phyloP scores from a whole-genome alignment of 2,888 invertebrate genomes.

The Notocelia uddmanniana region DNA sequence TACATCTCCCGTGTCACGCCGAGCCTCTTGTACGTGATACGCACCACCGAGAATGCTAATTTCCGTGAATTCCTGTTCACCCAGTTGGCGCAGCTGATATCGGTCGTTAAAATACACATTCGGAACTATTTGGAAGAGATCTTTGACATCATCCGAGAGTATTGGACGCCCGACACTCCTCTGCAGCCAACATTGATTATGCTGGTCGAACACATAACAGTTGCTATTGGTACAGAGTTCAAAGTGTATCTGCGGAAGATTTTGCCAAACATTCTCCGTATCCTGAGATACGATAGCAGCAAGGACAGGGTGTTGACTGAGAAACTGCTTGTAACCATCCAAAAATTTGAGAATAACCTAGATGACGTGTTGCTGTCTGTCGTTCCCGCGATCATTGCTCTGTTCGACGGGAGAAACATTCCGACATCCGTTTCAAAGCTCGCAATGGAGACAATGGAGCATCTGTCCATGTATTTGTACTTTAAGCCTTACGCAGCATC shows the following conservation, averaged over 20 bases:
- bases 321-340: slow-evolving; percentile 93
- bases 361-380: slow-evolving; percentile 98
- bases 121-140: slow-evolving; percentile 98
- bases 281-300: slow-evolving; percentile 95
- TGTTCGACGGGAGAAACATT: slow-evolving; percentile 95
- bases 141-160: slow-evolving; percentile 96
- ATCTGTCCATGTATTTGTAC: slow-evolving; percentile 94
- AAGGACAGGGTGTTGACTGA: slow-evolving; percentile 93
- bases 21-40: slow-evolving; percentile 94
- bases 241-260: slow-evolving; percentile 96
- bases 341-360: slow-evolving; percentile 97
- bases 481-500: slow-evolving; percentile 96
- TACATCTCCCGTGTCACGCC: slow-evolving; percentile 97
- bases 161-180: slow-evolving; percentile 95
- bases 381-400: slow-evolving; percentile 96
- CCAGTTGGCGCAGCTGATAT: slow-evolving; percentile 96
- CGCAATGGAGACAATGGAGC: slow-evolving; percentile 94
- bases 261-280: slow-evolving; percentile 96
- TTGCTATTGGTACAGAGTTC: slow-evolving; percentile 97
- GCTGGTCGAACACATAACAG: slow-evolving; percentile 96
- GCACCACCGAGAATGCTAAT: slow-evolving; percentile 91
- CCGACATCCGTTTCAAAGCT: slow-evolving; percentile 91
- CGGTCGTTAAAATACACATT: slow-evolving; percentile 98
- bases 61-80: slow-evolving; percentile 97
- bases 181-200: slow-evolving; percentile 95